Evolutionary conservation across 2,797 vertebrate genomes (phyloP), one percentile per base, ranked within the genome.

Genomic region (Peromyscus aztecus): DNA sequence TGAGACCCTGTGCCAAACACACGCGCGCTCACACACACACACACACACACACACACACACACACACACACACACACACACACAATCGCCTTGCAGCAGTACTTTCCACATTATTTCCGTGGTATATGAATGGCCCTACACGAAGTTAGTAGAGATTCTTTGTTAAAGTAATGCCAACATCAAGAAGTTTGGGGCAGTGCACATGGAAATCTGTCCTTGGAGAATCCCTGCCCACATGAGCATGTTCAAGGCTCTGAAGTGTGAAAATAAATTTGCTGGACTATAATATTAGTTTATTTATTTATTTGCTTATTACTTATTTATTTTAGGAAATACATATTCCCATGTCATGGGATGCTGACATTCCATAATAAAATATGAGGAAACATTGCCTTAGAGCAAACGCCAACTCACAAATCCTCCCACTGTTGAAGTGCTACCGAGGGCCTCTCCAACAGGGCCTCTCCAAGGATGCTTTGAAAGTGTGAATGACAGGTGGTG

Each of bases 41-140:
- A 34, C 13, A 24, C 69, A 23, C n/a, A 73, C 69, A 12, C 21
- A 4, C 31, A 34, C 13, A 34, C 13, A 13, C 4, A 65, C 13
- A 34, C 31, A 67, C 13, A 3, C 40, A 24, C 31, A n/a, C 24
- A 59, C 40, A 21, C n/a, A 57, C 57, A 12, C 7, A 71, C 55
- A 52, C 23, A 40, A 78, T 90, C 27, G 6, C 14, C 69, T 95
- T 89, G 24, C 21, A 67, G 49, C 43, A 71, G 59, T 97, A 6
- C 87, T 94, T 96, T 92, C 55, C 88, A 86, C 75, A 59, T 94
- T 73, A 49, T 91, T 91, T 94, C 84, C 93, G 55, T 91, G 80
- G 31, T 69, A 21, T 95, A 12, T 88, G 27, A 83, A 73, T 92
- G 40, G 21, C 75, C 43, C 55, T 73, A 85, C 2, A 12, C 43